Percentiles rank a stretch among this genome's conserved stretches.
Evolutionary conservation across 2,113 vertebrate species (phyloP).

Genomic region (Bothrops jararaca): DNA sequence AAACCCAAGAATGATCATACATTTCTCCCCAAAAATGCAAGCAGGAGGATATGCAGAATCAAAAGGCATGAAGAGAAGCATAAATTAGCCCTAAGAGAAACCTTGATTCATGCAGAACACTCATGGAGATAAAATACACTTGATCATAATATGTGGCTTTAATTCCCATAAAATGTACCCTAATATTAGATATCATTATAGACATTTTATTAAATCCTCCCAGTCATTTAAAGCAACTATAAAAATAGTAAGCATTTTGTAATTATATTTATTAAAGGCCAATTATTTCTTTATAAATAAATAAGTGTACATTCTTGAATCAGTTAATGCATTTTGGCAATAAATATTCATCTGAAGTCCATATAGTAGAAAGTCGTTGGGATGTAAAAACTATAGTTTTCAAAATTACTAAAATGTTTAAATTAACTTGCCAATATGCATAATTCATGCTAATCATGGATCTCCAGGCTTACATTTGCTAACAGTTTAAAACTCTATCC

Average conservation of each 20-base stretch:
- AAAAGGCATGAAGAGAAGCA: background rate
- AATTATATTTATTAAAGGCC: slow-evolving; percentile 49
- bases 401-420: slow-evolving; percentile 59
- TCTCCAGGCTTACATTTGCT: slow-evolving; percentile 54
- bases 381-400: slow-evolving; percentile 45
- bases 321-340: slow-evolving; percentile 26
- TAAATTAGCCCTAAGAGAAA: background rate
- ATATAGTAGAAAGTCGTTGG: slow-evolving; percentile 40
- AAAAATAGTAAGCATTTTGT: slow-evolving; percentile 52
- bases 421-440: slow-evolving; percentile 52
- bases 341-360: slow-evolving; percentile 53
- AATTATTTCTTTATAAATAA: slow-evolving; percentile 54
- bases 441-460: slow-evolving; percentile 67
- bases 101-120: background rate
- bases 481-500: slow-evolving; percentile 48
- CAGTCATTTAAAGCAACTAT: slow-evolving; percentile 12
- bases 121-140: slow-evolving; percentile 2
- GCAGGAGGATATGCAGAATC: background rate
- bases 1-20: background rate
- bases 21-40: background rate
- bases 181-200: slow-evolving; percentile 28
- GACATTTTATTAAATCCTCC: slow-evolving; percentile 42
- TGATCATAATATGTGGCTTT: background rate
- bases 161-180: background rate
- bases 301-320: slow-evolving; percentile 43